Conservation (phyloP, 2,797 vertebrate species). For the Mormyrops boulengeri region DNA sequence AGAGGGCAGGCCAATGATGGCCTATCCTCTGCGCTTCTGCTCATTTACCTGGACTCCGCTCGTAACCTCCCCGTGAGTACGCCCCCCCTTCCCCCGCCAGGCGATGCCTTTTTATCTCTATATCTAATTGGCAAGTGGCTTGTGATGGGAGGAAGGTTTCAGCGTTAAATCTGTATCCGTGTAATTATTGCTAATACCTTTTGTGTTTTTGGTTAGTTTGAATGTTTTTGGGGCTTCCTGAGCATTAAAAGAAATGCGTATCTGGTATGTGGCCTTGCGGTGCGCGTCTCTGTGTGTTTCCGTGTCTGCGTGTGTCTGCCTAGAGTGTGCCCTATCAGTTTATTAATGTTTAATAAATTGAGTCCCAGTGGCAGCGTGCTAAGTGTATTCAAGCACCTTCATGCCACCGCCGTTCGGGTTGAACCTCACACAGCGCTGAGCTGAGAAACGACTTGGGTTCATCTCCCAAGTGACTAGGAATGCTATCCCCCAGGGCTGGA, state of each 20-base stretch:
- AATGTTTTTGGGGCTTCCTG: background rate
- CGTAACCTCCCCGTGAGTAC: constrained; percentile 83
- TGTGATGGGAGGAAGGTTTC: background rate
- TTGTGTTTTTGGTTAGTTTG: background rate
- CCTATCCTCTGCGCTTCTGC: constrained; percentile 81
- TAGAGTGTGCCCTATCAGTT: constrained; percentile 2
- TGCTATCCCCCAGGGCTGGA: background rate
- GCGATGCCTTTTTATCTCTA: background rate
- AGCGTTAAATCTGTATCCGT: background rate
- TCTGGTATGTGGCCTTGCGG: background rate
- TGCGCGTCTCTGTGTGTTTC: background rate
- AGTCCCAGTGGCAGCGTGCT: background rate
- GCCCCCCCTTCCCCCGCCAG: background rate
- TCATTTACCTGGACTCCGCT: constrained; percentile 90
- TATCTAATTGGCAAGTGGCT: background rate
- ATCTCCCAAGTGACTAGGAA: background rate
- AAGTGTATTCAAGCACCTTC: background rate
- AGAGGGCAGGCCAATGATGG: constrained; percentile 79
- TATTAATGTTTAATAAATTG: background rate
- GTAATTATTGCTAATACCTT: background rate
- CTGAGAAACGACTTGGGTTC: background rate
- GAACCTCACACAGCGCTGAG: background rate
- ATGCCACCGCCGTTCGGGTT: background rate
- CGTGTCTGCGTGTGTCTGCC: background rate
- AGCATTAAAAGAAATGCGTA: background rate